phyloP scores from a whole-genome alignment of 2,797 vertebrate species.

The Sarcophilus harrisii region DNA sequence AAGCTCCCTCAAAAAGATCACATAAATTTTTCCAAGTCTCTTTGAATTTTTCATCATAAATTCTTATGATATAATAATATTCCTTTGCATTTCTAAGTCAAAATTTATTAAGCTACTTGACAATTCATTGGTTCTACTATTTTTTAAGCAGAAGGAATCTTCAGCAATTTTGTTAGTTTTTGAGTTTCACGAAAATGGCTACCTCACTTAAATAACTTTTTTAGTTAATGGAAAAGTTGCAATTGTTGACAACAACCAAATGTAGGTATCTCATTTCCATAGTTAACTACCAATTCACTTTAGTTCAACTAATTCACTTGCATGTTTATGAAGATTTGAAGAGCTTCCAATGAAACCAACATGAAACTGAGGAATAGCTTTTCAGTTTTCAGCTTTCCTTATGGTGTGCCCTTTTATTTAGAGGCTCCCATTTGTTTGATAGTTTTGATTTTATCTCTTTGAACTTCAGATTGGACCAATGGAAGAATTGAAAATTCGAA shows the following conservation, averaged over 20 bases:
- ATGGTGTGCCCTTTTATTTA: constrained; percentile 69
- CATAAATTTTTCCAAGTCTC: not conserved
- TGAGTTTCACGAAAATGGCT: not conserved
- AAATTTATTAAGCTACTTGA: not conserved
- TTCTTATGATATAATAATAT: not conserved
- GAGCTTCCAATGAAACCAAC: constrained; percentile 65
- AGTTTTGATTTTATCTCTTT: constrained; percentile 67
- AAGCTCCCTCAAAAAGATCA: not conserved
- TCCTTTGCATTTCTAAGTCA: not conserved
- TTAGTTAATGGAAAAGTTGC: not conserved
- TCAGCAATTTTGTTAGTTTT: not conserved
- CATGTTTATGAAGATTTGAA: constrained; percentile 40
- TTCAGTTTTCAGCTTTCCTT: constrained; percentile 60
- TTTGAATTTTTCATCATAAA: not conserved
- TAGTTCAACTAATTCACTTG: not conserved
- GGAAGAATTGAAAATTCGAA: constrained; percentile 73
- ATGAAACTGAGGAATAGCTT: constrained; percentile 56
- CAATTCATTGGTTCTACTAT: not conserved
- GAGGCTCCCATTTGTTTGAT: constrained; percentile 74
- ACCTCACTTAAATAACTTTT: not conserved
- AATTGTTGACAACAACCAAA: constrained; percentile 6
- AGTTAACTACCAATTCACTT: not conserved
- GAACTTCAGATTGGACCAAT: constrained; percentile 67
- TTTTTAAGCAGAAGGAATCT: not conserved
- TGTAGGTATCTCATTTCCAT: constrained; percentile 14